phyloP scores from a whole-genome alignment of 2,113 vertebrate species.

The Phyllostomus hastatus region DNA sequence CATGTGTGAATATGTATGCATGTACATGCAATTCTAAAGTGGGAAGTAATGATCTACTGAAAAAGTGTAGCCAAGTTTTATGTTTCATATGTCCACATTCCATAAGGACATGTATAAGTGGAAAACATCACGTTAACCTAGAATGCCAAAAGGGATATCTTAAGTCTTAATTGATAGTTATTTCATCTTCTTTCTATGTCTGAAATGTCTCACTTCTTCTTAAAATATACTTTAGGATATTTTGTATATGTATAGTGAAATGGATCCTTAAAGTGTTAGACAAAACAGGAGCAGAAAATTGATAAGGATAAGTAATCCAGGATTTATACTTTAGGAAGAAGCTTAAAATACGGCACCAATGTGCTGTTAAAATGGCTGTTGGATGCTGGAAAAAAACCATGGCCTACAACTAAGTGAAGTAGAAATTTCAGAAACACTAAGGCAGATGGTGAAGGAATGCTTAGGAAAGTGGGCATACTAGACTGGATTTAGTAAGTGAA shows the following conservation, averaged over 20 bases:
- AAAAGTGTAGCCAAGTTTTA: background rate
- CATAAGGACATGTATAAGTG: background rate
- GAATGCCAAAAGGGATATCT: background rate
- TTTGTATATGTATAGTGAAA: background rate
- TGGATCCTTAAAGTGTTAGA: background rate
- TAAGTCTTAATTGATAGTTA: background rate
- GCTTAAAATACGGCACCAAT: background rate
- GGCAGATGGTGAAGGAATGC: background rate
- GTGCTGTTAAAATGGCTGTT: background rate
- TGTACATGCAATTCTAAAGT: background rate
- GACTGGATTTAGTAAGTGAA: background rate
- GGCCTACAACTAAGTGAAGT: background rate
- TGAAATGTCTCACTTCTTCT: background rate
- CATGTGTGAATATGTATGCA: background rate
- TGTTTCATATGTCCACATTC: background rate
- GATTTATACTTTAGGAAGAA: background rate
- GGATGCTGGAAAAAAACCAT: background rate
- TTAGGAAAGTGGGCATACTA: background rate
- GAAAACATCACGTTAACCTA: background rate
- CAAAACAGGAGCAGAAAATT: background rate
- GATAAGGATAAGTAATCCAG: background rate
- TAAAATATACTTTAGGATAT: background rate
- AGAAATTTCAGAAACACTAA: background rate
- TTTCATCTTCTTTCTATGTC: background rate
- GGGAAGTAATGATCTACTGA: background rate